A percentile compares a stretch with the other conserved stretches of the same genome.
Evolutionary conservation across 1,140 invertebrate species (phyloP).

Genomic region (Centruroides sculpturatus): DNA sequence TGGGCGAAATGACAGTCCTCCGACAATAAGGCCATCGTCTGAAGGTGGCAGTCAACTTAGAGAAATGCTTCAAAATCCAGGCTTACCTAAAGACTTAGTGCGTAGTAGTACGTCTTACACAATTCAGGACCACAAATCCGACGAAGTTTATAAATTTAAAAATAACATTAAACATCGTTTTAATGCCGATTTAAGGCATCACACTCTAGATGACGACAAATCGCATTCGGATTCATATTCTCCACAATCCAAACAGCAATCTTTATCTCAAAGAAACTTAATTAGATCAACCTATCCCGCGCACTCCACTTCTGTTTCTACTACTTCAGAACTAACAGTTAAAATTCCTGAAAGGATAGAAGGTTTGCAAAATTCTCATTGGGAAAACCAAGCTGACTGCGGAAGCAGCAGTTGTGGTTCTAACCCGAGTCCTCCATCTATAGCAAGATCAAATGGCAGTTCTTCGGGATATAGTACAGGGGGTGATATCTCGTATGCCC

Average conservation of each 20-base stretch:
- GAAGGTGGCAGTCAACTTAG: slow-evolving; percentile 15
- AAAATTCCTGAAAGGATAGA: slow-evolving; percentile 8
- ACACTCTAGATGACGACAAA: background rate
- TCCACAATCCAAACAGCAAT: background rate
- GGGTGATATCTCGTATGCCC: slow-evolving; percentile 1
- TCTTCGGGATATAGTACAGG: slow-evolving; percentile 18
- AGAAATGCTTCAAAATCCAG: slow-evolving; percentile 20
- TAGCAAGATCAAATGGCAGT: slow-evolving; percentile 8
- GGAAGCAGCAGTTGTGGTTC: slow-evolving; percentile 13
- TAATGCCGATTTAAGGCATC: slow-evolving; percentile 25
- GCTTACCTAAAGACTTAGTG: slow-evolving; percentile 8
- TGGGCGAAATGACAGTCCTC: too few species aligned
- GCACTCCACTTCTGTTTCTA: background rate
- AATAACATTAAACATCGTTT: slow-evolving; percentile 85
- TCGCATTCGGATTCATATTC: too few species aligned
- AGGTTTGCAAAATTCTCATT: background rate
- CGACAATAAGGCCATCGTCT: background rate
- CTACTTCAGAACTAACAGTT: slow-evolving; percentile 7
- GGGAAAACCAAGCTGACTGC: slow-evolving; percentile 12
- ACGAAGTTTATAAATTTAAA: slow-evolving; percentile 73
- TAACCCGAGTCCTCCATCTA: slow-evolving; percentile 11
- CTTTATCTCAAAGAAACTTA: background rate
- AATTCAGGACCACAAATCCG: slow-evolving; percentile 1
- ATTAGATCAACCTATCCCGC: background rate
- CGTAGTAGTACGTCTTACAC: background rate